Conservation (phyloP, 2,113 vertebrate genomes). For the Paramormyrops kingsleyae region DNA sequence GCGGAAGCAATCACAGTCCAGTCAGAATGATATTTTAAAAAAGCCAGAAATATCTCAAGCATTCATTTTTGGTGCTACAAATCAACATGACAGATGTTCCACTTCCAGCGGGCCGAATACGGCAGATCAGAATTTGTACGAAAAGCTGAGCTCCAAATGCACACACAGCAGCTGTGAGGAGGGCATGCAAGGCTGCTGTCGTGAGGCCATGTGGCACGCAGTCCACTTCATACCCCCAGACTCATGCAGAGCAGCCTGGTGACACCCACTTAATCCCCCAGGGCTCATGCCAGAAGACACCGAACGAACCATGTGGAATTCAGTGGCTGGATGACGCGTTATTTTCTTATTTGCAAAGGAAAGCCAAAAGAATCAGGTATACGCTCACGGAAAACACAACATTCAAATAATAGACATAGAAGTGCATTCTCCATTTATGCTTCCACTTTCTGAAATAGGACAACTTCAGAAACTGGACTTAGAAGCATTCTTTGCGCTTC, state of each 20-base stretch:
- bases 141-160: not conserved
- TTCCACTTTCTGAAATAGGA: conserved; percentile 21
- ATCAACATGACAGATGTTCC: not conserved
- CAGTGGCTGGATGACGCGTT: not conserved
- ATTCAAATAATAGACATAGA: conserved; percentile 13
- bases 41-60: not conserved
- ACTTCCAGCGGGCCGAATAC: not conserved
- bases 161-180: not conserved
- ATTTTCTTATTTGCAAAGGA: conserved; percentile 19
- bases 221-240: not conserved
- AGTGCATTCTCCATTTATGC: conserved; percentile 17
- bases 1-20: not conserved
- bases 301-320: not conserved
- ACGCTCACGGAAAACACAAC: conserved; percentile 12
- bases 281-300: not conserved
- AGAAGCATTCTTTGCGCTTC: not conserved
- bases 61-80: not conserved
- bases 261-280: not conserved
- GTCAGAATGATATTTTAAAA: not conserved
- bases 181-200: not conserved
- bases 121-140: not conserved
- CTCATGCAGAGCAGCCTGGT: not conserved
- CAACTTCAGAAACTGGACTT: not conserved
- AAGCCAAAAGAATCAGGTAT: conserved; percentile 31
- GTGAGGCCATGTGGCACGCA: not conserved